Percentiles rank a stretch among this genome's conserved stretches.
phyloP scores from a whole-genome alignment of 2,797 vertebrate genomes.

The Lacerta agilis region DNA sequence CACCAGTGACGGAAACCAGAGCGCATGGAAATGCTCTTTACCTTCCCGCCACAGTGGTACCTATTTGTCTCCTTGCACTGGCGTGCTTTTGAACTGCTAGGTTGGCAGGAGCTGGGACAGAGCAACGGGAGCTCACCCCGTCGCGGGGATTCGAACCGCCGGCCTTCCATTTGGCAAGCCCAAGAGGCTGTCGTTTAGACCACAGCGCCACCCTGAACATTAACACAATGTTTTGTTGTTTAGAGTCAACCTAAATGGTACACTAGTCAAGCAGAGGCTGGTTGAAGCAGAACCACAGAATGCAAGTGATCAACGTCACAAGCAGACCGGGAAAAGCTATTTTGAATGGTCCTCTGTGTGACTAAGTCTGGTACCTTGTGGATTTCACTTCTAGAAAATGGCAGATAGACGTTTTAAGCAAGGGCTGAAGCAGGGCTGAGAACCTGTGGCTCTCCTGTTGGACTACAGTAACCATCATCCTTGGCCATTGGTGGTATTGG shows the following conservation, averaged over 20 bases:
- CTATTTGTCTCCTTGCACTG: no score
- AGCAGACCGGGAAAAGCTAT: neutral
- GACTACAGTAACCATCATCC: neutral
- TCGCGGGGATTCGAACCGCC: no score
- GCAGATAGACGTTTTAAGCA: neutral
- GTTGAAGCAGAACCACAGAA: neutral
- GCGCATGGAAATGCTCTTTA: no score
- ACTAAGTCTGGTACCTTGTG: neutral
- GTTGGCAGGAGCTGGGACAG: no score
- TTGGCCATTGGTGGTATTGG: neutral
- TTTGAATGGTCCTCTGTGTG: neutral
- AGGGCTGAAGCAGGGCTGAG: no score
- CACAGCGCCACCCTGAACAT: neutral
- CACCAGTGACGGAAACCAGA: no score
- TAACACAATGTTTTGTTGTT: constrained; percentile 38
- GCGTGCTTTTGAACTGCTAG: no score
- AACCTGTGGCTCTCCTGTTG: neutral
- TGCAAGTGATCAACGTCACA: neutral
- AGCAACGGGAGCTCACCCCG: no score
- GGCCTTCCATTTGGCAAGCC: no score
- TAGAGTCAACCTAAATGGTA: constrained; percentile 7
- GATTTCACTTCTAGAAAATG: neutral
- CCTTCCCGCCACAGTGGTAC: no score
- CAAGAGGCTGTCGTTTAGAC: no score
- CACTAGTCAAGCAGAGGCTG: neutral